phyloP scores from a whole-genome alignment of 2,113 vertebrate species.

The Proteles cristata region DNA sequence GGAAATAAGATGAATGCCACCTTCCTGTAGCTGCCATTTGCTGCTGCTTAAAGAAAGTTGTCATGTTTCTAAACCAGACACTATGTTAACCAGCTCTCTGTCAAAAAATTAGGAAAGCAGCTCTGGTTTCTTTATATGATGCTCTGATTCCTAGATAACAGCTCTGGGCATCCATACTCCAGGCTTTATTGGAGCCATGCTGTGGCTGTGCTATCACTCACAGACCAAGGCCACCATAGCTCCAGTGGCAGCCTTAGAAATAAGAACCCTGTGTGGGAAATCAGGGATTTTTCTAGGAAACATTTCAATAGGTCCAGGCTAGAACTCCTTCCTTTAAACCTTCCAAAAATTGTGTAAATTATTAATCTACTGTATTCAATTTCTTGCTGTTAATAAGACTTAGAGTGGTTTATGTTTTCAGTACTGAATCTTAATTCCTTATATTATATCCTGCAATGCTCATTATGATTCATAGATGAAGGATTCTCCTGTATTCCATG shows the following conservation, averaged over 20 bases:
- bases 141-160: not conserved
- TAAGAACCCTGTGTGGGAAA: not conserved
- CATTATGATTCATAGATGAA: not conserved
- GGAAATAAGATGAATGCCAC: not conserved
- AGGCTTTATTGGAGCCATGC: not conserved
- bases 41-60: not conserved
- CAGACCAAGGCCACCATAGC: not conserved
- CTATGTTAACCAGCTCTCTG: not conserved
- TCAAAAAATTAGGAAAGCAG: not conserved
- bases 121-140: not conserved
- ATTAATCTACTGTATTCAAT: not conserved
- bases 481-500: not conserved
- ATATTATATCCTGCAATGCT: not conserved
- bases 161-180: not conserved
- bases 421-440: not conserved
- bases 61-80: not conserved
- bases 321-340: not conserved
- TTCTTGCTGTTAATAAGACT: not conserved
- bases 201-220: accelerated
- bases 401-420: not conserved
- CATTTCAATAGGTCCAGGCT: not conserved
- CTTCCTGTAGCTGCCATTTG: not conserved
- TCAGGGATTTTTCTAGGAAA: not conserved
- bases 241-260: not conserved
- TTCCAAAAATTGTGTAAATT: not conserved